Percentiles rank a stretch among this genome's conserved stretches.
Conservation (phyloP, 1,140 invertebrate genomes). For the Pararge aegeria region DNA sequence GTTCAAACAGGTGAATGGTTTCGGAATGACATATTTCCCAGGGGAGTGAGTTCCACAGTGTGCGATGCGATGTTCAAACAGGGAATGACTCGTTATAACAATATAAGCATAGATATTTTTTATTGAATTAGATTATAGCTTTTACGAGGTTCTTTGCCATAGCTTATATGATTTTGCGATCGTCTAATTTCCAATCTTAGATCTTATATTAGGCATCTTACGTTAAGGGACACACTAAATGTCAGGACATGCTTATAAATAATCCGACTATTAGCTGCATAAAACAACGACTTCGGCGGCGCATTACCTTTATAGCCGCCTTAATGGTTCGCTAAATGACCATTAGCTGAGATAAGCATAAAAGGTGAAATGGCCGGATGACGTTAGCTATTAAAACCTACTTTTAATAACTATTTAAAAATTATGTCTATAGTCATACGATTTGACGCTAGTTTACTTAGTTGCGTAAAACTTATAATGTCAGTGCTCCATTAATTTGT, state of each 20-base stretch:
- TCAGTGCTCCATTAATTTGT: no score
- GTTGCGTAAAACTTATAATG: not conserved
- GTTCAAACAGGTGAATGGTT: no score
- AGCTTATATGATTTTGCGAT: no score
- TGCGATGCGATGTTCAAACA: no score
- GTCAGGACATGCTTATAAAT: conserved; percentile 4
- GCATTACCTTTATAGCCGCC: conserved; percentile 4
- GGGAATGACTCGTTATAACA: no score
- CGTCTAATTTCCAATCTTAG: no score
- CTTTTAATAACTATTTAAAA: conserved; percentile 11
- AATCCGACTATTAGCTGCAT: not conserved
- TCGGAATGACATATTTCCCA: no score
- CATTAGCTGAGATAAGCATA: conserved; percentile 16
- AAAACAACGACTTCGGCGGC: not conserved
- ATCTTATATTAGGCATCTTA: not conserved
- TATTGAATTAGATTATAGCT: no score
- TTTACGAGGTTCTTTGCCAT: no score
- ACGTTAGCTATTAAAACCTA: not conserved
- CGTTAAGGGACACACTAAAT: not conserved
- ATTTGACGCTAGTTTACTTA: not conserved
- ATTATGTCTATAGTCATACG: conserved; percentile 14
- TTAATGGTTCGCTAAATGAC: conserved; percentile 13
- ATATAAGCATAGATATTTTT: no score
- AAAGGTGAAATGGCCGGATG: conserved; percentile 7
- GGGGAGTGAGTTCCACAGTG: no score